A percentile compares a stretch with the other conserved stretches of the same genome.
These are phyloP conservation scores for Trissolcus japonicus DNA, from an alignment of 2,888 invertebrate species.

Conservation along the genomic window DNA sequence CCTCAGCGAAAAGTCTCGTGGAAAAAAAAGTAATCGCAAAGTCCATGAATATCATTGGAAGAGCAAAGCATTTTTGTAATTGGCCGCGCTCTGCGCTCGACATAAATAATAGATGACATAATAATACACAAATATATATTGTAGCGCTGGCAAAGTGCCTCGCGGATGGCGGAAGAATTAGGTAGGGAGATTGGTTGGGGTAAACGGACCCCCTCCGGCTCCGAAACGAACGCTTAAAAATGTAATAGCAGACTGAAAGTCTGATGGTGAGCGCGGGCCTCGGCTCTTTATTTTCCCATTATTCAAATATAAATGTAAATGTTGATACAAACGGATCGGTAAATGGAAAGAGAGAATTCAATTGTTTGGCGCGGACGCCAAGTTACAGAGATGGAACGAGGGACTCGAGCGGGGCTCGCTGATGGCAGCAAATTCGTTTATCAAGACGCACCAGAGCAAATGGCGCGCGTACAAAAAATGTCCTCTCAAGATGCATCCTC, in stretches of 20 bases:
- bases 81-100: conserved; percentile 19
- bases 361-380: conserved; percentile 71
- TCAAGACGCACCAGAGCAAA: conserved; percentile 71
- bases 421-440: conserved; percentile 75
- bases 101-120: conserved; percentile 52
- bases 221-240: conserved; percentile 74
- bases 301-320: conserved; percentile 77
- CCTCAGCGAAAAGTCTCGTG: neutral
- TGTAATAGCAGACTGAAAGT: conserved; percentile 68
- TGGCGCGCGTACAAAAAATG: conserved; percentile 54
- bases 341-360: conserved; percentile 76
- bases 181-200: conserved; percentile 54
- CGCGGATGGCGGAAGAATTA: conserved; percentile 54
- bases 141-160: conserved; percentile 30
- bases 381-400: conserved; percentile 58
- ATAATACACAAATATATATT: conserved; percentile 51
- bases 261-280: conserved; percentile 60
- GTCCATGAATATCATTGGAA: conserved; percentile 49
- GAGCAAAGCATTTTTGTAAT: conserved; percentile 41
- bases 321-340: conserved; percentile 77
- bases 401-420: conserved; percentile 40
- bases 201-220: conserved; percentile 68
- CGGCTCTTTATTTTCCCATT: conserved; percentile 75
- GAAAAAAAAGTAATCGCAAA: conserved; percentile 34
- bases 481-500: conserved; percentile 61